phyloP scores from a whole-genome alignment of 92 coral and sea anemone genomes.

The Scolanthus callimorphus region DNA sequence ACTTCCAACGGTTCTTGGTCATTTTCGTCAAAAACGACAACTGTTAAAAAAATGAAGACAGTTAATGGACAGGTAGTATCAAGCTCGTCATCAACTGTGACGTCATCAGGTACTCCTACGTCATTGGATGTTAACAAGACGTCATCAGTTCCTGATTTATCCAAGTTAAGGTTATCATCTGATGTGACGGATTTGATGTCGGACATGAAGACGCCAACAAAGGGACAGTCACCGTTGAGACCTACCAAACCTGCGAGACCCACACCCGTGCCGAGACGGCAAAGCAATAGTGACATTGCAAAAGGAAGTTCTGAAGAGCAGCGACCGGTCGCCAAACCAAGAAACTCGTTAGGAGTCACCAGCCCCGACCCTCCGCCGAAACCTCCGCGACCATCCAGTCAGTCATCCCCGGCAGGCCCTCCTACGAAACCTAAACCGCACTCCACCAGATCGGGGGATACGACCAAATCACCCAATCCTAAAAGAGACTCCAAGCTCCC shows the following conservation, averaged over 20 bases:
- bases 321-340: constrained; percentile 23
- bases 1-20: constrained; percentile 8
- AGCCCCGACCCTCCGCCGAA: constrained; percentile 26
- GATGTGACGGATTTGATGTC: constrained; percentile 11
- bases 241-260: constrained; percentile 11
- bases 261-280: constrained; percentile 17
- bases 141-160: background rate
- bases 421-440: constrained; percentile 6
- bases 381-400: constrained; percentile 5
- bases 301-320: constrained; percentile 6
- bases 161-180: background rate
- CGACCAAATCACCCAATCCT: background rate
- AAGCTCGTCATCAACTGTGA: constrained; percentile 7
- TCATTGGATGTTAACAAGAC: background rate
- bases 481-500: background rate
- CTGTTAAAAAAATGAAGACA: constrained; percentile 10
- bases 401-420: background rate
- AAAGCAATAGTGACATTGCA: background rate
- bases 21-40: constrained; percentile 4
- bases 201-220: constrained; percentile 5
- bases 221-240: background rate
- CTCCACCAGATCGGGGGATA: background rate
- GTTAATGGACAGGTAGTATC: constrained; percentile 20
- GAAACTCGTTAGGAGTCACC: background rate
- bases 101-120: constrained; percentile 16